Base-by-base conservation (phyloP, 2,797 vertebrate genomes). In the Acrocephalus scirpaceus region DNA sequence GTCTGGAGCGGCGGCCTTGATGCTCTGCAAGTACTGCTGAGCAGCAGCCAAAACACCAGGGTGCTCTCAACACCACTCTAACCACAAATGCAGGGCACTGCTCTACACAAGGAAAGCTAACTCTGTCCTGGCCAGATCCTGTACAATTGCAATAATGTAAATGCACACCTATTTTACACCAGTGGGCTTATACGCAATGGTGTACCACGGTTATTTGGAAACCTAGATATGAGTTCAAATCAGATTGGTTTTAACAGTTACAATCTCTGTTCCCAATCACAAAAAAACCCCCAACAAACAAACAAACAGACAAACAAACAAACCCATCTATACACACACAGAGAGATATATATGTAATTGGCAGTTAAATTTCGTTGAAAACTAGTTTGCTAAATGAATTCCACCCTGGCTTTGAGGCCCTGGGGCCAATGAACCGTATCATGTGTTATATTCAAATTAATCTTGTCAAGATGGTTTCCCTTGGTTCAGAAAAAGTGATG, bases 161-260 rank as follows among this genome's bases (percentile, higher is more conserved):
- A 34, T 57, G 51, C 65, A 58, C 44, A 21, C 15, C 65, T 75
- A 25, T 93, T 97, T 93, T 81, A 79, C 40, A 67, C 9, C 79
- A 62, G 16, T 70, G 50, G 54, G 20, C 47, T 84, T 93, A 61
- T 80, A 85, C 34, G 44, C 27, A 76, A 18, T 62, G 76, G 90
- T 79, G 38, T 93, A 81, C 38, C 44, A 51, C 38, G 17, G 56
- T 72, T 78, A 86, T 84, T 70, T 93, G 90, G 17, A 91, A 74
- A 74, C 11, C 85, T 90, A 77, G n/a, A 65, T 71, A 90, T 50
- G 90, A 94, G 96, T 80, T 97, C 73, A 95, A 92, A 94, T 44
- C 18, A 87, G 32, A 76, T 76, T 95, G 62, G 34, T 88, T 89
- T 79, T 89, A 81, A 94, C 54, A 10, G 64, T 96, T 92, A 72